phyloP scores from a whole-genome alignment of 37 sponge, comb jelly and placozoan genomes.

The Cladorhizidae sp. region DNA sequence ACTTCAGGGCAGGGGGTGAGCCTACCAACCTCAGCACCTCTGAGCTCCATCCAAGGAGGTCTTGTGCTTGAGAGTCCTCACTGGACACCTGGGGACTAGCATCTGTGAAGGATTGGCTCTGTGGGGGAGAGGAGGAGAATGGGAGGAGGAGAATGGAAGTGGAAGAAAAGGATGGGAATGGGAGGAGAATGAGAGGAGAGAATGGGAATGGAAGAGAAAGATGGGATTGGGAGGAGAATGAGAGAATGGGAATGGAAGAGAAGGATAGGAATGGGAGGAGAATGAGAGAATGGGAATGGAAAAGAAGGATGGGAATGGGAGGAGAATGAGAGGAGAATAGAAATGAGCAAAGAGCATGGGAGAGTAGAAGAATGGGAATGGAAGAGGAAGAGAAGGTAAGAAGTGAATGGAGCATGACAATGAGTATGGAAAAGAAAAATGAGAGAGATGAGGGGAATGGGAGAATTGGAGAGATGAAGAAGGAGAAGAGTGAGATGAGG shows the following conservation, averaged over 20 bases:
- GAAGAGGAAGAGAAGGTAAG: neutral
- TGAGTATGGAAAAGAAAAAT: neutral
- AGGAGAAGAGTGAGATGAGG: too few species aligned
- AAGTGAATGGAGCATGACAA: neutral
- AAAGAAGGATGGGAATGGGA: neutral
- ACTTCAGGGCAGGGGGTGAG: slow-evolving; percentile 13
- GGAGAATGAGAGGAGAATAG: neutral
- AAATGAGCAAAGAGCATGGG: too few species aligned
- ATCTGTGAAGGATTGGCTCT: neutral
- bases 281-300: neutral
- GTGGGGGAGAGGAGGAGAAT: neutral
- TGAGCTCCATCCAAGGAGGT: neutral
- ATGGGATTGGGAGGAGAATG: neutral
- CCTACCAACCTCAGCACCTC: neutral
- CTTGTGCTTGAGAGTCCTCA: slow-evolving; percentile 13
- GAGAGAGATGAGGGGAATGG: neutral
- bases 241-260: neutral
- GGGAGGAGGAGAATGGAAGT: neutral
- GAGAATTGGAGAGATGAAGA: neutral
- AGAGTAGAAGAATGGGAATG: too few species aligned
- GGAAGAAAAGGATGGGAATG: neutral
- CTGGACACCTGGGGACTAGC: slow-evolving; percentile 4
- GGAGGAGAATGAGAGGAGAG: neutral
- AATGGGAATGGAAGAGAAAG: neutral
- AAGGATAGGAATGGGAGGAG: neutral